Conservation (phyloP, 2,113 vertebrate species). For the Trogon surrucura region DNA sequence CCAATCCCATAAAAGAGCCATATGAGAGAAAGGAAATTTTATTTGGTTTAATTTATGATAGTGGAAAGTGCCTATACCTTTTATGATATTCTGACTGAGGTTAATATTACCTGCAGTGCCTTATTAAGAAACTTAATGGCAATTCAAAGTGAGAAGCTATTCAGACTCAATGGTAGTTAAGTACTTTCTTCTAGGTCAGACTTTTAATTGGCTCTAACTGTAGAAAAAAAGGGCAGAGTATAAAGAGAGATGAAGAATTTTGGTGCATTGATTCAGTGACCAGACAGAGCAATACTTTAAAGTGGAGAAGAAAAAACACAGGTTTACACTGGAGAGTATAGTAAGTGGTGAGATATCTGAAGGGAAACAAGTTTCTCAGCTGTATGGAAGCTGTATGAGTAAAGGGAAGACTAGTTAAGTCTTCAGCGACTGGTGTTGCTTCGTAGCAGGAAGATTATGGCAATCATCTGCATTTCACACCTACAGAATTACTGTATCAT, state of each 20-base stretch:
- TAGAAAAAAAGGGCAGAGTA: background rate
- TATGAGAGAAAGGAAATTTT: background rate
- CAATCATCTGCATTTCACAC: background rate
- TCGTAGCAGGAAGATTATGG: background rate
- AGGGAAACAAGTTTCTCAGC: background rate
- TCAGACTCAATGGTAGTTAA: background rate
- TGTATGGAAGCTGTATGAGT: background rate
- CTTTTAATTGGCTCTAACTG: background rate
- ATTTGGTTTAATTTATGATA: background rate
- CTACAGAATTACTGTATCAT: background rate
- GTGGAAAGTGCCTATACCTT: background rate
- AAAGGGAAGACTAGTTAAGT: background rate
- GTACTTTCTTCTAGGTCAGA: background rate
- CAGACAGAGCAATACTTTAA: background rate
- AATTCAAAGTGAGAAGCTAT: background rate
- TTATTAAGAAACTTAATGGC: constrained; percentile 7
- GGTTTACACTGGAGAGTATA: background rate
- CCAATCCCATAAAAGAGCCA: background rate
- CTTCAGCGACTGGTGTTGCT: background rate
- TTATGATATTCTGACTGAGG: background rate
- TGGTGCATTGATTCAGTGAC: background rate
- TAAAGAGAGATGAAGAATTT: background rate
- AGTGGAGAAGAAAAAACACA: background rate
- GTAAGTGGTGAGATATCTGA: background rate
- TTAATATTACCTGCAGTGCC: background rate